Base-by-base conservation (phyloP, 1,140 invertebrate species). In the Chrysomallon squamiferum region DNA sequence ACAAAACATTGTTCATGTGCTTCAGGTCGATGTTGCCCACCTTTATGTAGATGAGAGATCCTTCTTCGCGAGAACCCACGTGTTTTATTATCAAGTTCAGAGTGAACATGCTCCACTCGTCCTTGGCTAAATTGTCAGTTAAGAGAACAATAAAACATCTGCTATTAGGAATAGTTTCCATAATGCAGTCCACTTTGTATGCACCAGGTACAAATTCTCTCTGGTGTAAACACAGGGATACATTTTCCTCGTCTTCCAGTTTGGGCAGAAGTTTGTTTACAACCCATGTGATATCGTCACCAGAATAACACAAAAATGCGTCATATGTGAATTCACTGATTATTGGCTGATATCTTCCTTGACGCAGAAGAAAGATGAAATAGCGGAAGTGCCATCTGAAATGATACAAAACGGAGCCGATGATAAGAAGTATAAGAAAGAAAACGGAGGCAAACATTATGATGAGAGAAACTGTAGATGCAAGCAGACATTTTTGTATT, bases 11-110 rank as follows among this genome's bases (percentile, higher is more conserved):
- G 15, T 41, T 68, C 56, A 72, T 59, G 49, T 69, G 54, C 30
- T 52, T 20, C 25, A 47, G 49, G 7, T 20, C 18, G 0, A 72
- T 63, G 43, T 68, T 59, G 22, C 72, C 66, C 20, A 72, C 6
- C 22, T 65, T 43, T 25, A 71, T 30, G 2, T 65, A 35, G 3
- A 74, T 49, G 13, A 76, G 30, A 20, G 49, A 20, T 5, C 65
- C 54, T n/a, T 50, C 50, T 1, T 35, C 54, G 27, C 59, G 45
- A 22, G 54, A 56, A 11, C 74, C n/a, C 4, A 74, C 35, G 35
- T 66, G 67, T 38, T 65, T 47, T 18, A 72, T 72, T 18, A 64
- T 69, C 13, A 75, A 75, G 59, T 88, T 86, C 13, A 88, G 87
- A 77, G 78, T 75, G 62, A 75, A 75, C 30, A 65, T 52, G 59